Percentiles rank a stretch among this genome's conserved stretches.
These are phyloP conservation scores for Bombylius major DNA, from an alignment of 2,888 invertebrate species.

Conservation along the genomic window DNA sequence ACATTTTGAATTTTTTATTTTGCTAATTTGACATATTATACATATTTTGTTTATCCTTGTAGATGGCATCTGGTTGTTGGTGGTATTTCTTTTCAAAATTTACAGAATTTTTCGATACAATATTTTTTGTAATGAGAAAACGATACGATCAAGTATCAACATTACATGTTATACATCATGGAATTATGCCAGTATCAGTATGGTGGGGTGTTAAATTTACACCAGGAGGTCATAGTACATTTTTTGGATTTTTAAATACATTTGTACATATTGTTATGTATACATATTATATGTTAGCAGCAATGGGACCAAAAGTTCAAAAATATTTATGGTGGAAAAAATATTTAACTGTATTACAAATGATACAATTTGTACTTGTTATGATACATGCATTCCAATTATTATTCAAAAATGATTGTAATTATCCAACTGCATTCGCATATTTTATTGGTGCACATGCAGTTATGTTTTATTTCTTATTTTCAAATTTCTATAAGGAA, in stretches of 20 bases:
- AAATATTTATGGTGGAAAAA: constrained; percentile 94
- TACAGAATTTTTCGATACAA: constrained; percentile 85
- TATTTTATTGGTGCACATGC: constrained; percentile 90
- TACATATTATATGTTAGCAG: constrained; percentile 79
- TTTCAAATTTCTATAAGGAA: constrained; percentile 81
- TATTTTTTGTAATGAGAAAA: constrained; percentile 89
- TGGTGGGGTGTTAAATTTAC: constrained; percentile 86
- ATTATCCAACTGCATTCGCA: constrained; percentile 77
- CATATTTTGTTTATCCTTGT: constrained; percentile 17
- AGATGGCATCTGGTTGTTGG: constrained; percentile 82
- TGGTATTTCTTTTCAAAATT: constrained; percentile 93
- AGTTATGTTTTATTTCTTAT: constrained; percentile 83
- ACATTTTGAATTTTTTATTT: neutral
- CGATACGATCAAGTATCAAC: constrained; percentile 84
- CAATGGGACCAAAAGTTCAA: constrained; percentile 75
- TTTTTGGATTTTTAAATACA: constrained; percentile 87
- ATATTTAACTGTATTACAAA: constrained; percentile 81
- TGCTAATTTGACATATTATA: neutral
- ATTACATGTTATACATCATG: constrained; percentile 89
- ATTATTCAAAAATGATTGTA: constrained; percentile 68
- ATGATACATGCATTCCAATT: constrained; percentile 84
- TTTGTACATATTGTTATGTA: constrained; percentile 95
- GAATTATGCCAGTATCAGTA: constrained; percentile 87
- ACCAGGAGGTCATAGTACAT: constrained; percentile 83
- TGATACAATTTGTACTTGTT: constrained; percentile 82